These are phyloP conservation scores for Drosophila pegasa DNA, from an alignment of 2,888 invertebrate genomes.

Conservation along the genomic window DNA sequence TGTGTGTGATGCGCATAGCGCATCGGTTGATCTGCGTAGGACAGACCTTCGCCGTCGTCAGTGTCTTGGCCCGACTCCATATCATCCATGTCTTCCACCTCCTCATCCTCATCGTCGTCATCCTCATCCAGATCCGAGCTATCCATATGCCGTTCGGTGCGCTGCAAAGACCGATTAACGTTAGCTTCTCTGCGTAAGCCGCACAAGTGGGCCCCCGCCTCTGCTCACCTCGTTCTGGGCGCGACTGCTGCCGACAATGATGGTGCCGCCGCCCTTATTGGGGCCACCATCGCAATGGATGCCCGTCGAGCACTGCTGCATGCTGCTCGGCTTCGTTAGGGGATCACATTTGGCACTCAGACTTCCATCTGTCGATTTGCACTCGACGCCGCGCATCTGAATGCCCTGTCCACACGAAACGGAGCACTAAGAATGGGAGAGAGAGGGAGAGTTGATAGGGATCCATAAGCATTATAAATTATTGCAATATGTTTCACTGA, in stretches of 20 bases:
- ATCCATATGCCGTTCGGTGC: slow-evolving; percentile 73
- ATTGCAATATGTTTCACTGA: slow-evolving; percentile 70
- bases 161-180: slow-evolving; percentile 44
- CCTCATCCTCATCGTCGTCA: slow-evolving; percentile 78
- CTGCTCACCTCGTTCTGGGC: slow-evolving; percentile 68
- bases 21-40: slow-evolving; percentile 83
- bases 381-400: slow-evolving; percentile 93
- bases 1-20: slow-evolving; percentile 83
- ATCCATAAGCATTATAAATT: slow-evolving; percentile 72
- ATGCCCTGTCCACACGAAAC: slow-evolving; percentile 95
- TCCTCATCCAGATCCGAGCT: slow-evolving; percentile 73
- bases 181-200: slow-evolving; percentile 12
- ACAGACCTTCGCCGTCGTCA: slow-evolving; percentile 75
- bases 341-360: slow-evolving; percentile 88
- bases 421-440: slow-evolving; percentile 89
- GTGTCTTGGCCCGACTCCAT: slow-evolving; percentile 75
- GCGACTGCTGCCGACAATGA: slow-evolving; percentile 82
- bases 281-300: slow-evolving; percentile 87
- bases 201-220: not conserved
- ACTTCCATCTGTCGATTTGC: slow-evolving; percentile 88
- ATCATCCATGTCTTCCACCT: slow-evolving; percentile 73
- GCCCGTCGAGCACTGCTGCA: slow-evolving; percentile 90
- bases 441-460: not conserved
- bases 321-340: slow-evolving; percentile 88
- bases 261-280: slow-evolving; percentile 77